Evolutionary conservation across 2,797 vertebrate genomes (phyloP).

Genomic region (Manis crassicaudata): DNA sequence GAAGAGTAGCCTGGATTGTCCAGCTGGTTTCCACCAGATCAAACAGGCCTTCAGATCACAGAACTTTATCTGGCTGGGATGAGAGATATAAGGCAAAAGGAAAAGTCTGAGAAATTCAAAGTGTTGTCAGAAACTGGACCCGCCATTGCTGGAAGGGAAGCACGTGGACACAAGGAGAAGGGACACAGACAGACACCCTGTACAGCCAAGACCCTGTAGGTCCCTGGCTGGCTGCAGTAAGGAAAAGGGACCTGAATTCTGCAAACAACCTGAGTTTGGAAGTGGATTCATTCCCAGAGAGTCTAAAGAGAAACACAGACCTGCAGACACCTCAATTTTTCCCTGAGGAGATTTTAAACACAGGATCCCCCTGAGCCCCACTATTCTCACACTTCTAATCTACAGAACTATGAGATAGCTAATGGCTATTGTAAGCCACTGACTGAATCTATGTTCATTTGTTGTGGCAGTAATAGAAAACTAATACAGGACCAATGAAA

Average conservation of each 20-base stretch:
- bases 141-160: neutral
- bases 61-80: neutral
- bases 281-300: neutral
- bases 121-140: no score
- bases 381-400: neutral
- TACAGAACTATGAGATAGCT: neutral
- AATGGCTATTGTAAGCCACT: neutral
- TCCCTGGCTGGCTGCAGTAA: neutral
- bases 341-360: neutral
- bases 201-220: neutral
- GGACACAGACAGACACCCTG: no score
- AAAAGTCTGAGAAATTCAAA: neutral
- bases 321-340: neutral
- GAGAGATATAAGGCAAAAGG: neutral
- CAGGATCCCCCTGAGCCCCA: neutral
- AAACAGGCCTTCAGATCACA: neutral
- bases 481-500: neutral
- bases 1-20: neutral
- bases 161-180: neutral
- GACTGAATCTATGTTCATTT: neutral
- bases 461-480: neutral
- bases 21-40: neutral
- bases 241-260: neutral
- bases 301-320: neutral
- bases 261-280: neutral